Evolutionary conservation across 2,797 vertebrate genomes (phyloP).

Genomic region (Xyrichtys novacula): DNA sequence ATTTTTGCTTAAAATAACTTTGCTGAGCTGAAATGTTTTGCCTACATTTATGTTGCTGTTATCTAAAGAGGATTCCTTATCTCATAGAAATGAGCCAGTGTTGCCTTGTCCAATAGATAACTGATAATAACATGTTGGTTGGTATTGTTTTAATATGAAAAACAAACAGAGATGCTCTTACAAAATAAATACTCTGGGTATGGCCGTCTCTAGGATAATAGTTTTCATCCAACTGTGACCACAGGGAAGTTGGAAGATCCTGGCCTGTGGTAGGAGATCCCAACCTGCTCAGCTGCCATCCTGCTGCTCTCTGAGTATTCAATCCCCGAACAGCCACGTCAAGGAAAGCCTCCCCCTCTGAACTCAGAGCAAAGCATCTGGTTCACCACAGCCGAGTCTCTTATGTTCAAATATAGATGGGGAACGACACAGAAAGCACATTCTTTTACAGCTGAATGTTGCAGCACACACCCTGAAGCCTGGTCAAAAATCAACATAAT

Average conservation of each 20-base stretch:
- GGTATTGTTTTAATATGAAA: conserved; percentile 19
- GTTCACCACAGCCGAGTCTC: conserved; percentile 71
- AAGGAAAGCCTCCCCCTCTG: conserved; percentile 66
- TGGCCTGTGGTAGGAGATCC: conserved; percentile 36
- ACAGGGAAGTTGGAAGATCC: conserved; percentile 30
- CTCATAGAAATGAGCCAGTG: conserved; percentile 34
- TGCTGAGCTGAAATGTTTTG: conserved; percentile 35
- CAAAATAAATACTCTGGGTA: conserved; percentile 11
- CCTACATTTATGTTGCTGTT: conserved; percentile 48
- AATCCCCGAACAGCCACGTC: conserved; percentile 56
- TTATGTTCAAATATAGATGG: conserved; percentile 80
- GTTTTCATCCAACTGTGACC: conserved; percentile 35
- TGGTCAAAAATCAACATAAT: conserved; percentile 51
- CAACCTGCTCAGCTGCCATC: conserved; percentile 51
- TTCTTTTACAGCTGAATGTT: conserved; percentile 74
- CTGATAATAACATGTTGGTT: background rate
- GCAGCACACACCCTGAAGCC: conserved; percentile 70
- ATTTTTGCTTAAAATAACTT: conserved; percentile 50
- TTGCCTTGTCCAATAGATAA: conserved; percentile 2
- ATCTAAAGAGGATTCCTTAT: conserved; percentile 50
- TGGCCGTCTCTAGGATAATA: conserved; percentile 25
- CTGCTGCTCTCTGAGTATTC: conserved; percentile 50
- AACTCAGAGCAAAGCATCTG: conserved; percentile 71
- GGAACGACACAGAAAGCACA: conserved; percentile 65
- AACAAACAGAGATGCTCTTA: conserved; percentile 22